Percentiles rank a stretch among this genome's conserved stretches.
Conservation (phyloP, 2,113 vertebrate genomes). For the Apistogramma diplotaenia region DNA sequence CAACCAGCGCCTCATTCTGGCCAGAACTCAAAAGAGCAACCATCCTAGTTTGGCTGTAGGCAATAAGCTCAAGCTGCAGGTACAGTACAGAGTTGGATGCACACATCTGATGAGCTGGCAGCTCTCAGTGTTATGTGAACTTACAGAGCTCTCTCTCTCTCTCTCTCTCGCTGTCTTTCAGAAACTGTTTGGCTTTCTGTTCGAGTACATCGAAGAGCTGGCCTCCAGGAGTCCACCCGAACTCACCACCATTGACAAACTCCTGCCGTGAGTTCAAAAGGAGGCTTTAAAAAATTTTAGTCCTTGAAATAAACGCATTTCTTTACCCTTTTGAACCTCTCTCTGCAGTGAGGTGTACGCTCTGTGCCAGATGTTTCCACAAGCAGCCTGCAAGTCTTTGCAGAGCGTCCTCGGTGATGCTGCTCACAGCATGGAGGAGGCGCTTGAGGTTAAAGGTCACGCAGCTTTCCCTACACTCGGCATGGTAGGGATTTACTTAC, state of each 20-base stretch:
- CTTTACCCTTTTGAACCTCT: neutral
- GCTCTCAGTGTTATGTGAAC: neutral
- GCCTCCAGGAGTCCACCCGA: conserved; percentile 79
- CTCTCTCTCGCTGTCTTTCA: conserved; percentile 51
- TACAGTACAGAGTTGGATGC: neutral
- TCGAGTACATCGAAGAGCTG: conserved; percentile 89
- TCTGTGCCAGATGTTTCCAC: conserved; percentile 92
- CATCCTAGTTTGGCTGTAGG: conserved; percentile 89
- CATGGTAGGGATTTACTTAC: conserved; percentile 72
- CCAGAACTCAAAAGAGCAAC: conserved; percentile 88
- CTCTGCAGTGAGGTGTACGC: conserved; percentile 81
- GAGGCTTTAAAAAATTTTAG: neutral
- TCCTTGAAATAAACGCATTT: neutral
- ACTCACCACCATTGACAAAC: conserved; percentile 80
- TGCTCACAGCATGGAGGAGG: conserved; percentile 82
- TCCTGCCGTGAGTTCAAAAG: conserved; percentile 83
- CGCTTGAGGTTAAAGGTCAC: conserved; percentile 82
- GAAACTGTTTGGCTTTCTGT: conserved; percentile 89
- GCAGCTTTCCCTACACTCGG: conserved; percentile 80
- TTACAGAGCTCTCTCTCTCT: neutral
- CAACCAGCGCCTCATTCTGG: conserved; percentile 86
- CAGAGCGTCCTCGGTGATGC: conserved; percentile 81
- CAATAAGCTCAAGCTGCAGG: conserved; percentile 91
- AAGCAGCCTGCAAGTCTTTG: conserved; percentile 76
- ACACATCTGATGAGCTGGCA: neutral